phyloP scores from a whole-genome alignment of 2,797 vertebrate genomes.

The Loriculus beryllinus region DNA sequence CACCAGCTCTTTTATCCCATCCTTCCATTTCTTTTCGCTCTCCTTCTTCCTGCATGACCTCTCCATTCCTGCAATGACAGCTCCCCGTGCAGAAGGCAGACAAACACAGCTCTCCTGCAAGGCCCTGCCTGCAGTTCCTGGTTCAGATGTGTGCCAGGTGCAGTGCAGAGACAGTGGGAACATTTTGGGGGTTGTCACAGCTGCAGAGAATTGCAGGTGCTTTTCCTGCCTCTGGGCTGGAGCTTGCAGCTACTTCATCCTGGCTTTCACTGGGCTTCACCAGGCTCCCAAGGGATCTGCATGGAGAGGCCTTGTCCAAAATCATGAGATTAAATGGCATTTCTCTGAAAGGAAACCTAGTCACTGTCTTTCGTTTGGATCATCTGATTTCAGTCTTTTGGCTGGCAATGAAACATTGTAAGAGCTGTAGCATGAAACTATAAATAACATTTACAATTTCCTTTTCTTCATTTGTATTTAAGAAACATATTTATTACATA shows the following conservation, averaged over 20 bases:
- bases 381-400: background rate
- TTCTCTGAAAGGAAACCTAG: background rate
- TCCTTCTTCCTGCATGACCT: background rate
- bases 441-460: background rate
- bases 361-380: background rate
- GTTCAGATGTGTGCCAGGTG: background rate
- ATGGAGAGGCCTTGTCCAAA: fast-evolving
- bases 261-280: background rate
- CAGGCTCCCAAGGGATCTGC: background rate
- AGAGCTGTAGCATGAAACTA: background rate
- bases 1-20: background rate
- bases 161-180: fast-evolving
- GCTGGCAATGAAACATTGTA: background rate
- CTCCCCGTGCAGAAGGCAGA: background rate
- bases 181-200: background rate
- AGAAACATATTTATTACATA: background rate
- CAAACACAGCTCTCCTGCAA: background rate
- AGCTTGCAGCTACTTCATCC: background rate
- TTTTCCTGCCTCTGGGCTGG: background rate
- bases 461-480: constrained; percentile 14
- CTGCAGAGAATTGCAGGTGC: background rate
- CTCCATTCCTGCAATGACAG: background rate
- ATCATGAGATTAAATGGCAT: background rate
- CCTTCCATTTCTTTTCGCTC: background rate
- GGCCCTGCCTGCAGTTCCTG: background rate